Base-by-base conservation (phyloP, 2,113 vertebrate species). In the Myiozetetes cayanensis region DNA sequence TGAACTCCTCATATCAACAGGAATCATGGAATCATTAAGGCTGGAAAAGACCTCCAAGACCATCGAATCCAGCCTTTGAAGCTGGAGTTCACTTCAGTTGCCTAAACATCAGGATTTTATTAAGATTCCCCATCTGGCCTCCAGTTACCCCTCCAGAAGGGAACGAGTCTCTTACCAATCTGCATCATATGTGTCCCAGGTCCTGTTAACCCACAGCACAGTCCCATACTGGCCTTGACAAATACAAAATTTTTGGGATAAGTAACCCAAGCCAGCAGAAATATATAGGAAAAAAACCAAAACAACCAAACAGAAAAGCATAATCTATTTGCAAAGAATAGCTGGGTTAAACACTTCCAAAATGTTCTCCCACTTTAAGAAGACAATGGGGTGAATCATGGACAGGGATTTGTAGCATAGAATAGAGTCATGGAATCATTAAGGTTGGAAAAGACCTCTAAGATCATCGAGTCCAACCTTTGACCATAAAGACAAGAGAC, bases 381-480 rank as follows among this genome's bases (percentile, higher is more conserved):
- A 3, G 6, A 30, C 28, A 68, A 1, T 0, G 2, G 33, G 37
- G 5, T 3, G 3, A 59, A 59, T 17, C 58, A 37, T 47, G 39
- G 31, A 41, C 35, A 20, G 37, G 41, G 49, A 12, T 13, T 46
- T 80, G 35, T 37, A 20, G 39, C 24, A 2, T 35, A 35, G 49
- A 24, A 37, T 13, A 50, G 14, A 63, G 16, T 33, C 31, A 63
- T 4, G 55, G n/a, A 56, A 20, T 19, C 41, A 6, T 15, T 49
- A 14, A 49, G 31, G 27, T 9, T 77, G 43, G 65, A 44, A 63
- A 71, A 56, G 10, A 71, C 18, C 9, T 56, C 31, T 24, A 6
- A 20, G 27, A 28, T 21, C 22, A 33, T 43, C 0, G 1, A 70
- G 41, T 47, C 21, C 12, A 49, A 8, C 31, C 35, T 63, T 43